Evolutionary conservation across 1,140 invertebrate species (phyloP).

Genomic region (Nephotettix cincticeps): DNA sequence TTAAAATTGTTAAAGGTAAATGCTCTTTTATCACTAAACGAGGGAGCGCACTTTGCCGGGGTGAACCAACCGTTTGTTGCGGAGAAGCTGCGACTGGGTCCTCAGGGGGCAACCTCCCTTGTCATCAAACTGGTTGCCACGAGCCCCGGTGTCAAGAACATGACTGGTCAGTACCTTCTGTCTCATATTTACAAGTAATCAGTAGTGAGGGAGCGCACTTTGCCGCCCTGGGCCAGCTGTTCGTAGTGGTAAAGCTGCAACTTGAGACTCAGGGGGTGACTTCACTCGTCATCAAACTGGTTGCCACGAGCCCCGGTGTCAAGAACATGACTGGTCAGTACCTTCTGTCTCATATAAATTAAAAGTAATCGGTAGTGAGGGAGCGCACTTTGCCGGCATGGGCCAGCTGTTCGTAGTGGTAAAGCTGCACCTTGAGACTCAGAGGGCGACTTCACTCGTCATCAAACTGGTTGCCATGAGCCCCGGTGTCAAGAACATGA

Average conservation of each 20-base stretch:
- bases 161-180: slow-evolving; percentile 53
- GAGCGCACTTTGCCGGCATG: slow-evolving; percentile 60
- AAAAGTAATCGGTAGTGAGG: too few species aligned
- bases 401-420: slow-evolving; percentile 61
- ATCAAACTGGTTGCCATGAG: slow-evolving; percentile 59
- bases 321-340: slow-evolving; percentile 61
- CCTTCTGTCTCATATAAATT: neutral
- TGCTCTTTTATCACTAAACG: slow-evolving; percentile 58
- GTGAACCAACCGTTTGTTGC: slow-evolving; percentile 61
- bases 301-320: slow-evolving; percentile 57
- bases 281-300: slow-evolving; percentile 58
- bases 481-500: slow-evolving; percentile 60
- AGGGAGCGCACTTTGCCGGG: slow-evolving; percentile 60
- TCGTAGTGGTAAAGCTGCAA: slow-evolving; percentile 59
- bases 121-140: slow-evolving; percentile 60
- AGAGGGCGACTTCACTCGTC: slow-evolving; percentile 61
- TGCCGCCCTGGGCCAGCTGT: slow-evolving; percentile 58
- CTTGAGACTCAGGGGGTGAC: slow-evolving; percentile 62
- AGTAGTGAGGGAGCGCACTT: slow-evolving; percentile 63
- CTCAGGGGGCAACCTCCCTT: slow-evolving; percentile 60
- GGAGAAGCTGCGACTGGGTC: slow-evolving; percentile 59
- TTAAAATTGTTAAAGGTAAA: slow-evolving; percentile 60
- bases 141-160: slow-evolving; percentile 59
- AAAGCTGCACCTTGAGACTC: slow-evolving; percentile 57
- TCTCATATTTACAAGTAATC: too few species aligned